A percentile compares a stretch with the other conserved stretches of the same genome.
phyloP scores from a whole-genome alignment of 2,113 vertebrate species.

The Malurus cyaneus region DNA sequence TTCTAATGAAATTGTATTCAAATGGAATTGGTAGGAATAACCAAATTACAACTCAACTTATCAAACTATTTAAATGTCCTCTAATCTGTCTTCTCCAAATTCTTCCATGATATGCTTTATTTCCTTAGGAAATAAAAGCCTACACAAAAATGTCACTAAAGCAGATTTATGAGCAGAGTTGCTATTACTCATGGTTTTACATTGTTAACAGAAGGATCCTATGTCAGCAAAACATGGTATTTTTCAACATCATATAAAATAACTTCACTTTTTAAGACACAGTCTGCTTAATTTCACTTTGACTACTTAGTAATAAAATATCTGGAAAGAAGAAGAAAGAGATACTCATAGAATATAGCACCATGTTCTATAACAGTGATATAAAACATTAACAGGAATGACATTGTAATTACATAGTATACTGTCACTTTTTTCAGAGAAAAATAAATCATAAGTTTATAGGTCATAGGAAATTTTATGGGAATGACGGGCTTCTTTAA shows the following conservation, averaged over 20 bases:
- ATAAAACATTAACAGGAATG: background rate
- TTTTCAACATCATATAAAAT: background rate
- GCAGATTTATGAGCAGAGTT: background rate
- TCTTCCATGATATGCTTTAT: background rate
- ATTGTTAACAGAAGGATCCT: background rate
- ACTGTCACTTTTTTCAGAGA: background rate
- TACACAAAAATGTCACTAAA: background rate
- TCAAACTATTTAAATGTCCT: background rate
- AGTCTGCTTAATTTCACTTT: background rate
- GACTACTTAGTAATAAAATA: background rate
- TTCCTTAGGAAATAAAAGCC: background rate
- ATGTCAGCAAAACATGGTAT: fast-evolving
- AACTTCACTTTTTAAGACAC: background rate
- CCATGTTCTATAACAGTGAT: background rate
- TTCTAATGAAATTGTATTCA: background rate
- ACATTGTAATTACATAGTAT: background rate
- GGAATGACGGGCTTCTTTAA: background rate
- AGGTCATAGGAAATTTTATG: background rate
- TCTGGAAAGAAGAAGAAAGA: background rate
- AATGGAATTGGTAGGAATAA: background rate
- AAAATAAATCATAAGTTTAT: background rate
- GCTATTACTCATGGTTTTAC: background rate
- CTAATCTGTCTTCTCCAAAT: background rate
- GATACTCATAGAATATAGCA: background rate
- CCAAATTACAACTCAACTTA: background rate